Evolutionary conservation across 53 echinoderm and acorn worm genomes (phyloP), one percentile per base, ranked within the genome.

Genomic region (Patiria pectinifera): DNA sequence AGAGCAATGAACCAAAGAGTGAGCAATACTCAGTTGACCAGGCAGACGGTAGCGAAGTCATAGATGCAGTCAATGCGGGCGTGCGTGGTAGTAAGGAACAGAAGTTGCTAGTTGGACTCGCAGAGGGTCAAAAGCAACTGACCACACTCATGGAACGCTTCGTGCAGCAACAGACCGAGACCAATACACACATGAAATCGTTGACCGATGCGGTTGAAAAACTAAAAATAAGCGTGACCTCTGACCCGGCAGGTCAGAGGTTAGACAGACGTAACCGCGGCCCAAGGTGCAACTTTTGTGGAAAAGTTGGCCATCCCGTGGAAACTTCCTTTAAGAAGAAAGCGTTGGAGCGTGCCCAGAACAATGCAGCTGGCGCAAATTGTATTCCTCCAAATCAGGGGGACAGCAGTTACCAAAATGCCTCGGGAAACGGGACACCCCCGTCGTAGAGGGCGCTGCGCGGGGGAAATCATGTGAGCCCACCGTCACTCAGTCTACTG

Each of bases 111-210:
- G 3, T 15, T 18, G 53, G 49, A 12, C 8, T 82, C 0, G 53
- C 53, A 19, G 82, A 82, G 16, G 18, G 82, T 3, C 53, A 83
- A 24, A 62, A 83, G 16, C 87, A 87, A 75, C 49, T 87, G 1
- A 21, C 74, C 15, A 3, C 58, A 6, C 48, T n/a, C 3, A 87
- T 87, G 74, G 87, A 83, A 25, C 63, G 83, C 83, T 12, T 62
- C 3, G n/a, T n/a, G n/a, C n/a, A n/a, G n/a, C n/a, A n/a, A n/a
- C n/a, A n/a, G n/a, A n/a, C n/a, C n/a, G n/a, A n/a, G n/a, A n/a
- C n/a, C n/a, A n/a, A n/a, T n/a, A n/a, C n/a, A n/a, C n/a, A n/a
- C n/a, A n/a, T n/a, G n/a, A n/a, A 53, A 48, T n/a, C n/a, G 58
- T 10, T 82, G 44, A 53, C 82, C 22, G 82, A 82, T 4, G 62